Evolutionary conservation across 2,888 invertebrate species (phyloP).

Genomic region (Ormyrus rosae): DNA sequence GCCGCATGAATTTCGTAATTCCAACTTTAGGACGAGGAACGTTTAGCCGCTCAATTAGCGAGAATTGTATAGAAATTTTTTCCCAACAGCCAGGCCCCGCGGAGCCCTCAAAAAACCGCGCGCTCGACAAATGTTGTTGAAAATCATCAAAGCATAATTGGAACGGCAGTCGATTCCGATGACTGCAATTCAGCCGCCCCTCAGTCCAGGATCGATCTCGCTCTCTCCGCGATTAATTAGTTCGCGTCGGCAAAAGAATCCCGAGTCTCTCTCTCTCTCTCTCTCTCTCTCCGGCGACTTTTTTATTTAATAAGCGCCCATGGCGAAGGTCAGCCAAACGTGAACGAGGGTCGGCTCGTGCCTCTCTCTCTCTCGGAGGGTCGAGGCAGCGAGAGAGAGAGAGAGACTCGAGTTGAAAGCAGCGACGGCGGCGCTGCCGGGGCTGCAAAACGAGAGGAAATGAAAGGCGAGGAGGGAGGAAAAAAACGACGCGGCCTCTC

Average conservation of each 20-base stretch:
- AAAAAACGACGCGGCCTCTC: not conserved
- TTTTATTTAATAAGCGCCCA: constrained; percentile 60
- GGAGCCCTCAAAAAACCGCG: not conserved
- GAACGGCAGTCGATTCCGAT: constrained; percentile 14
- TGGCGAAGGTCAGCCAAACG: constrained; percentile 68
- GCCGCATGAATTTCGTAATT: too few relatives aligned
- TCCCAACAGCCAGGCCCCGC: too few relatives aligned
- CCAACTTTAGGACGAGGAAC: too few relatives aligned
- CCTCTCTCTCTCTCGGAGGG: not conserved
- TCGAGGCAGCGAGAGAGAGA: constrained; percentile 16
- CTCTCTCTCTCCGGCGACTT: constrained; percentile 5
- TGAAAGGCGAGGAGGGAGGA: constrained; percentile 27
- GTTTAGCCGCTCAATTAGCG: too few relatives aligned
- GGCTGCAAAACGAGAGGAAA: constrained; percentile 49
- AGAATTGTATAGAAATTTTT: too few relatives aligned
- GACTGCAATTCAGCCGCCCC: not conserved
- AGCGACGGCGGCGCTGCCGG: not conserved
- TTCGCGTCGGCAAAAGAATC: constrained; percentile 51
- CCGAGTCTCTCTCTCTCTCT: not conserved
- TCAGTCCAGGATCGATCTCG: constrained; percentile 6
- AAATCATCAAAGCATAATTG: constrained; percentile 39
- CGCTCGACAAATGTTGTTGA: not conserved
- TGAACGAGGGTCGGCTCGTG: constrained; percentile 61
- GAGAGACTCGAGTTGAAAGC: constrained; percentile 38
- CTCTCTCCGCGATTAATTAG: constrained; percentile 59